Evolutionary conservation across 2,797 vertebrate species (phyloP), one percentile per base, ranked within the genome.

Genomic region (Brotula barbata): DNA sequence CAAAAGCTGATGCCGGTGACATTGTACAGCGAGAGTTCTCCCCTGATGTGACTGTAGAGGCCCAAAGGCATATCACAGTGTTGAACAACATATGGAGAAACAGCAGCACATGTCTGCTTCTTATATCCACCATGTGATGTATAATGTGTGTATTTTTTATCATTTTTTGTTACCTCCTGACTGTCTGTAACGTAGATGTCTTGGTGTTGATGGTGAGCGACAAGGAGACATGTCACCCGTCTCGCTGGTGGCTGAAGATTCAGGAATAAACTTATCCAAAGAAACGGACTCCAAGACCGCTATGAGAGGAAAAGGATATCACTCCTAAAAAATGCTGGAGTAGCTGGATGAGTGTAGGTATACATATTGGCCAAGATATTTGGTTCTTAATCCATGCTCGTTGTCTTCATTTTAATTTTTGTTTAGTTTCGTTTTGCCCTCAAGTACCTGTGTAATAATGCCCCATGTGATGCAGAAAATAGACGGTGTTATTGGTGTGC

Each of bases 1-100:
- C 96, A 62, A 99, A 99, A 2, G 97, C 97, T 66, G 97, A 99
- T 22, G 95, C 94, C 41, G 97, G 96, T 16, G 97, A 98, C 65
- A 99, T 95, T 0, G 96, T 89, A 71, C 94, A 96, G 79, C 95
- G 94, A 20, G 92, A 87, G 78, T 90, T 95, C 78, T 98, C 97
- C 31, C 91, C 86, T 23, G 90, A 89, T 81, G 95, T 95, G 70
- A 90, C 96, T 98, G 86, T 59, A 85, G 33, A 8, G 25, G 8
- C 25, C 25, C 4, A 7, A 4, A 57, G 36, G 50, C 7, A 52
- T 43, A 33, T n/a, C 6, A 7, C 15, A 15, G 36, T 15, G 50
- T 12, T 46, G 10, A 23, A 19, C 36, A 11, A 34, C 14, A 25
- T 9, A 7, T 3, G 25, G 54, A 42, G 20, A 19, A 4, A 42